These are phyloP conservation scores for Heteronetta atricapilla DNA, from an alignment of 2,113 vertebrate genomes.

Conservation along the genomic window DNA sequence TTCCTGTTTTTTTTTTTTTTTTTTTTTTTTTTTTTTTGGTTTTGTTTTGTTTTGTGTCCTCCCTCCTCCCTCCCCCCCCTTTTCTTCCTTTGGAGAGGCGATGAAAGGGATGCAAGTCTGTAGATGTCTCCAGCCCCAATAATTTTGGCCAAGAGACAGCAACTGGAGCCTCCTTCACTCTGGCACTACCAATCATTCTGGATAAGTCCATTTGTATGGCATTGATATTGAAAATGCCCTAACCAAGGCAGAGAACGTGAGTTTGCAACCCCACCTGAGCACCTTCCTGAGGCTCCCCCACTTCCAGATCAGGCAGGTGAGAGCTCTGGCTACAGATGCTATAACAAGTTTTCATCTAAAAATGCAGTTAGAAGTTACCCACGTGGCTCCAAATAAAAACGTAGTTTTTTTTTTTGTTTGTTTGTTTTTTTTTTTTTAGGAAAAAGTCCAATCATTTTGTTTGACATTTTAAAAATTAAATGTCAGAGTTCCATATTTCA, in stretches of 20 bases:
- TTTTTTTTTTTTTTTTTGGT: not conserved
- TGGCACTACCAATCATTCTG: not conserved
- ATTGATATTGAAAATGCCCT: not conserved
- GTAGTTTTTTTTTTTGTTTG: not conserved
- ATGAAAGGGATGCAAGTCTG: too few relatives aligned
- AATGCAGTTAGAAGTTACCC: not conserved
- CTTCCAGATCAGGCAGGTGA: not conserved
- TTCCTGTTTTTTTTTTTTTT: not conserved
- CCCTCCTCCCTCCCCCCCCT: too few relatives aligned
- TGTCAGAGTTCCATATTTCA: constrained; percentile 26
- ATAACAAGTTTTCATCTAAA: not conserved
- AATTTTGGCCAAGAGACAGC: not conserved
- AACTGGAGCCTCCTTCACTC: not conserved
- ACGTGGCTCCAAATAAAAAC: not conserved
- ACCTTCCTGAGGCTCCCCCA: not conserved
- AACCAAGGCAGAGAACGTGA: not conserved
- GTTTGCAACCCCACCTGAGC: not conserved
- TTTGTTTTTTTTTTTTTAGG: not conserved
- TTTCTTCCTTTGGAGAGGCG: not conserved
- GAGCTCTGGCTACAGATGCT: not conserved
- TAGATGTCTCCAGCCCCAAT: not conserved
- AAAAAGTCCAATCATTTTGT: not conserved
- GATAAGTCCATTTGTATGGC: not conserved
- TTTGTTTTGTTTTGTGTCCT: not conserved
- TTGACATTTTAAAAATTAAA: constrained; percentile 34